phyloP scores from a whole-genome alignment of 2,888 invertebrate genomes.

The Chrysolina oricalcia region DNA sequence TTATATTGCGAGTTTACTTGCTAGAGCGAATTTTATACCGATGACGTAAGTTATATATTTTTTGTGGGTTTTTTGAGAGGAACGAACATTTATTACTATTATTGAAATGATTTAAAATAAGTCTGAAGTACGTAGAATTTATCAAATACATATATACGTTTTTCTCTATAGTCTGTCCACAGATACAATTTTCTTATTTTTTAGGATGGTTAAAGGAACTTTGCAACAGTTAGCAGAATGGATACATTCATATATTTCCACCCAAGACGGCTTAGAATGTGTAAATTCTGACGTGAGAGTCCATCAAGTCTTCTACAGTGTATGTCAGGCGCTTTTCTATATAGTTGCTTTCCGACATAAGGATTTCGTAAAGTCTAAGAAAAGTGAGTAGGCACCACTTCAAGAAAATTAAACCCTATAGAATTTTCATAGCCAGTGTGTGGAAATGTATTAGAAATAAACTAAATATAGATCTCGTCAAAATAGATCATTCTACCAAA shows the following conservation, averaged over 20 bases:
- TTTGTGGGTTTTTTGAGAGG: background rate
- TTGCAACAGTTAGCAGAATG: constrained; percentile 84
- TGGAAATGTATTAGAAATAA: too few species aligned
- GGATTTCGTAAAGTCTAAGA: constrained; percentile 84
- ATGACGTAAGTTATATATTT: constrained; percentile 73
- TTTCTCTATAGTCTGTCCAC: too few species aligned
- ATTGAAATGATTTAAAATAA: background rate
- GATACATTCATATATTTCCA: constrained; percentile 88
- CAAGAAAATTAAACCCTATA: too few species aligned
- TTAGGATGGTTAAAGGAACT: constrained; percentile 78
- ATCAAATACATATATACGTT: too few species aligned
- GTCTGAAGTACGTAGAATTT: background rate
- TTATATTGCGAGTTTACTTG: constrained; percentile 84
- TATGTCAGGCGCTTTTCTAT: constrained; percentile 95
- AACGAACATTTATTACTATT: background rate
- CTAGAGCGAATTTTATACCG: constrained; percentile 79
- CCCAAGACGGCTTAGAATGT: constrained; percentile 76
- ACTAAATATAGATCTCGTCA: too few species aligned
- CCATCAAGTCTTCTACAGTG: constrained; percentile 92
- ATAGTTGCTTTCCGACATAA: constrained; percentile 91
- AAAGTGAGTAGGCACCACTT: constrained; percentile 81
- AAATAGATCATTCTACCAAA: too few species aligned
- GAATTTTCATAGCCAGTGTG: too few species aligned
- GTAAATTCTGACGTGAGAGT: constrained; percentile 77
- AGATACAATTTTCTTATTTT: constrained; percentile 54